Evolutionary conservation across 2,113 vertebrate genomes (phyloP).

Genomic region (Hydropotes inermis): DNA sequence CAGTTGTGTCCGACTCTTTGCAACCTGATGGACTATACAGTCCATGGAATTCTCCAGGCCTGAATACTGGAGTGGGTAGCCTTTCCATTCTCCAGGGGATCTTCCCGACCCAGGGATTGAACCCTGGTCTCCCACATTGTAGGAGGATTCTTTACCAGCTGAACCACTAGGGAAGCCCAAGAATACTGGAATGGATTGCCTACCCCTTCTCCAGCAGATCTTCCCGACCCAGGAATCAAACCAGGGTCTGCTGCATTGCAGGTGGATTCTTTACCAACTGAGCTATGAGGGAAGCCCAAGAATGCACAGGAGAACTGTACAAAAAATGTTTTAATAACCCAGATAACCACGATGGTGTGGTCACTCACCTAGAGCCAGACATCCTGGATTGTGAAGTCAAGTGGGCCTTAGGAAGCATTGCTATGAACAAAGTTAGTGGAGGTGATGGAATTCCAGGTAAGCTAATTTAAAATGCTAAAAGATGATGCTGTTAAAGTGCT

Average conservation of each 20-base stretch:
- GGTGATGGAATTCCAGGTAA: neutral
- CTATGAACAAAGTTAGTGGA: neutral
- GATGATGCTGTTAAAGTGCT: neutral
- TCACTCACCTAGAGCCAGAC: neutral
- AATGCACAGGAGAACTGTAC: neutral
- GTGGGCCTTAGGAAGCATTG: neutral
- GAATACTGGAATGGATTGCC: neutral
- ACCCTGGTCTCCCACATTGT: neutral
- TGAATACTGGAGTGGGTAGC: neutral
- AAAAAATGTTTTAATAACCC: neutral
- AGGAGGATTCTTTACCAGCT: neutral
- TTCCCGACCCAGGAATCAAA: neutral
- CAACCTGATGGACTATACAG: neutral
- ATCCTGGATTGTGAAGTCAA: neutral
- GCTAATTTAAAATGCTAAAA: neutral
- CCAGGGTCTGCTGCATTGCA: neutral
- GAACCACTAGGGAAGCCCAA: neutral
- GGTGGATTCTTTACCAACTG: neutral
- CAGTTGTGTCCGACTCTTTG: neutral
- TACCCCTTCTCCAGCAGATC: neutral
- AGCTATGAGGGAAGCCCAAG: neutral
- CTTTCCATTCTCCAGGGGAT: neutral
- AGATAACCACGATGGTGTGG: neutral
- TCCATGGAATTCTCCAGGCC: neutral
- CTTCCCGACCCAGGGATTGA: neutral